Conservation (phyloP, 2,797 vertebrate species). For the Amphiprion clarkii region DNA sequence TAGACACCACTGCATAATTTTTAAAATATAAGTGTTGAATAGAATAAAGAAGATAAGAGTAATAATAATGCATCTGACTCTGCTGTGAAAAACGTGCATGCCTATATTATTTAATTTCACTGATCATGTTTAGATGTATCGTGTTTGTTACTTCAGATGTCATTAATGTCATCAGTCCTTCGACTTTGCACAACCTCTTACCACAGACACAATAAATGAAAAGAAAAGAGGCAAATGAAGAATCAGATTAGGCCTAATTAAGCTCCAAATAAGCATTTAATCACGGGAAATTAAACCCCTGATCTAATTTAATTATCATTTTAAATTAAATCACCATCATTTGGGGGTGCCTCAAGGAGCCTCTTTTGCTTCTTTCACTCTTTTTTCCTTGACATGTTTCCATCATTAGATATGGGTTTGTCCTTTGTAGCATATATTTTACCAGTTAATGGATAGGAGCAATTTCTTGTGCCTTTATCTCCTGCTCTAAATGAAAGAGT, state of each 20-base stretch:
- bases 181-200: conserved; percentile 24
- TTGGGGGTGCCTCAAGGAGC: conserved; percentile 39
- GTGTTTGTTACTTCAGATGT: conserved; percentile 37
- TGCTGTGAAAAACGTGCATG: not conserved
- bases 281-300: conserved; percentile 58
- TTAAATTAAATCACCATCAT: conserved; percentile 62
- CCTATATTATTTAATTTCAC: not conserved
- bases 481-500: conserved; percentile 45
- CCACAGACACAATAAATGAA: conserved; percentile 35
- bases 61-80: not conserved
- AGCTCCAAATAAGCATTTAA: conserved; percentile 67
- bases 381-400: conserved; percentile 33
- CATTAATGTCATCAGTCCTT: conserved; percentile 46
- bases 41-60: conserved; percentile 6
- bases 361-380: conserved; percentile 32
- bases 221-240: conserved; percentile 58
- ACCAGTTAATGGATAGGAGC: conserved; percentile 42
- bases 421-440: conserved; percentile 39
- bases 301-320: conserved; percentile 72
- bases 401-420: conserved; percentile 55
- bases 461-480: conserved; percentile 33
- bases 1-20: not conserved
- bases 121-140: conserved; percentile 21
- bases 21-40: not conserved
- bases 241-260: conserved; percentile 68